Evolutionary conservation across 1,140 invertebrate genomes (phyloP).

Genomic region (Monomorium pharaonis): DNA sequence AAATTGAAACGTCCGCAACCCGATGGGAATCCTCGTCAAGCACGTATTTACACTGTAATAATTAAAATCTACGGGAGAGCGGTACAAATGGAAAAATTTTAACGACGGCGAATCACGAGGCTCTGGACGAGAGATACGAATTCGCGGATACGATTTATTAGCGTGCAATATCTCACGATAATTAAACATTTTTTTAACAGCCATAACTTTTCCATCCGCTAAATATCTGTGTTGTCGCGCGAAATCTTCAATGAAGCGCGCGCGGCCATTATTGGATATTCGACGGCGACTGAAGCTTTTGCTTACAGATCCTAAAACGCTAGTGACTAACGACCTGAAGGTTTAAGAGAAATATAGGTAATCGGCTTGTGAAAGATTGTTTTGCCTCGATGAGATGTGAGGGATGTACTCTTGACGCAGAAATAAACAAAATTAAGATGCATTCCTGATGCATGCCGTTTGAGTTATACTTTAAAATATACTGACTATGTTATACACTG

Average conservation of each 20-base stretch:
- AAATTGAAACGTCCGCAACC: constrained; percentile 45
- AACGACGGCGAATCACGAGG: constrained; percentile 43
- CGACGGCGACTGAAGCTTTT: neutral
- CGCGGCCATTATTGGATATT: neutral
- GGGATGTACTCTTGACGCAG: too few species aligned
- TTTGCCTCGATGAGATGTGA: too few species aligned
- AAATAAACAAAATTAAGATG: too few species aligned
- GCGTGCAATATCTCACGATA: constrained; percentile 40
- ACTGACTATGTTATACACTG: too few species aligned
- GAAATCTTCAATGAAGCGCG: neutral
- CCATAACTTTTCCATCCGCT: neutral
- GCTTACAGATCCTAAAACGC: too few species aligned
- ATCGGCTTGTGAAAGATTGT: too few species aligned
- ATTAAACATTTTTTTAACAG: constrained; percentile 44
- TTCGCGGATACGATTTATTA: constrained; percentile 52
- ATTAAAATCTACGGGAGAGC: constrained; percentile 58
- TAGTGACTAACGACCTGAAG: too few species aligned
- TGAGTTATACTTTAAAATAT: neutral
- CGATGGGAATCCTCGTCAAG: constrained; percentile 57
- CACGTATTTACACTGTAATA: constrained; percentile 61
- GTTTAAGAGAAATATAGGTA: too few species aligned
- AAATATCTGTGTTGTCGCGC: constrained; percentile 1
- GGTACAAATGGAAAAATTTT: constrained; percentile 48
- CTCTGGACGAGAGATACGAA: constrained; percentile 16
- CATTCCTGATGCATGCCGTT: too few species aligned